Percentiles rank a stretch among this genome's conserved stretches.
Evolutionary conservation across 2,113 vertebrate species (phyloP).

Genomic region (Tympanuchus pallidicinctus): DNA sequence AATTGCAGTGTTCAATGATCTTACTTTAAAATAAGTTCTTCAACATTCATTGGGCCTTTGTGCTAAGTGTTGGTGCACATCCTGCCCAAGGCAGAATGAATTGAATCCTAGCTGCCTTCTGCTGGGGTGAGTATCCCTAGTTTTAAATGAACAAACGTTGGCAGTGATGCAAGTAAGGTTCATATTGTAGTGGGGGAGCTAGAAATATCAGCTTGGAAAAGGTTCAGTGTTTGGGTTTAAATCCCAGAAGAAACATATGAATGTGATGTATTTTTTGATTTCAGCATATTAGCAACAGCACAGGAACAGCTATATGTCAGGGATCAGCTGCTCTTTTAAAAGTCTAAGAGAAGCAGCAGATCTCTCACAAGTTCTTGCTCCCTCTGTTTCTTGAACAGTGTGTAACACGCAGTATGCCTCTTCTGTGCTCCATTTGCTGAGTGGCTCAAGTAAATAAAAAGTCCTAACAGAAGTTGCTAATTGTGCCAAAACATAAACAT

Average conservation of each 20-base stretch:
- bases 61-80: not conserved
- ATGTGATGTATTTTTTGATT: constrained; percentile 5
- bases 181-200: not conserved
- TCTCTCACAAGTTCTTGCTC: not conserved
- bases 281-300: constrained; percentile 19
- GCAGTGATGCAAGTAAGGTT: constrained; percentile 40
- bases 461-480: not conserved
- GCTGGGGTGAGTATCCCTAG: not conserved
- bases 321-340: constrained; percentile 58
- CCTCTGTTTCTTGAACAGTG: not conserved
- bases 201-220: constrained; percentile 47
- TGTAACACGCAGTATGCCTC: not conserved
- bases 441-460: constrained; percentile 39
- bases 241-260: constrained; percentile 37
- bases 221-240: constrained; percentile 58
- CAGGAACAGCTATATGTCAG: constrained; percentile 34
- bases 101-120: constrained; percentile 19
- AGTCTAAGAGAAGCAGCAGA: constrained; percentile 13
- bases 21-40: not conserved
- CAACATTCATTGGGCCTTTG: not conserved
- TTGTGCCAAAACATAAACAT: constrained; percentile 34
- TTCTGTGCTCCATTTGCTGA: not conserved
- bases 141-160: constrained; percentile 53
- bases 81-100: not conserved
- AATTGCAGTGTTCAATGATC: not conserved